Evolutionary conservation across 37 sponge, comb jelly and placozoan genomes (phyloP).

Genomic region (Haliclona indistincta): DNA sequence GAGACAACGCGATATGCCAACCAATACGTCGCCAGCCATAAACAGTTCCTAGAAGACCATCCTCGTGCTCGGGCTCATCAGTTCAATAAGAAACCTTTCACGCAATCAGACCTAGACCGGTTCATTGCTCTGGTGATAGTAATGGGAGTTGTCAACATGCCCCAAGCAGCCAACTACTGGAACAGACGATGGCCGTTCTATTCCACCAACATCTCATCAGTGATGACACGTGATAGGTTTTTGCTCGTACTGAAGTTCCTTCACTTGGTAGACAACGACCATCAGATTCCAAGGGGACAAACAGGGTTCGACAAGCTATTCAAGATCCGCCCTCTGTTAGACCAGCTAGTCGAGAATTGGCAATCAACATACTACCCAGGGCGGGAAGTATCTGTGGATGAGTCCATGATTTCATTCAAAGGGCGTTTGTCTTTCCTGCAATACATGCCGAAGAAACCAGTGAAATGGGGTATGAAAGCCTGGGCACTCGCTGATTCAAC

Average conservation of each 20-base stretch:
- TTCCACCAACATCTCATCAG: neutral
- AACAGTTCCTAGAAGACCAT: neutral
- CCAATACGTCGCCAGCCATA: constrained; percentile 3
- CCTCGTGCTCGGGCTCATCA: neutral
- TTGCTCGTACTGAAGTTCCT: neutral
- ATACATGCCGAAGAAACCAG: constrained; percentile 24
- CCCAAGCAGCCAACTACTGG: neutral
- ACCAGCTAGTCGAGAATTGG: neutral
- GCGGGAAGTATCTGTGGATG: constrained; percentile 27
- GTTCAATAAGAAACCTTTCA: neutral
- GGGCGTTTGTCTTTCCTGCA: constrained; percentile 34
- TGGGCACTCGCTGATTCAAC: constrained; percentile 27
- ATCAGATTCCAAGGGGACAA: neutral
- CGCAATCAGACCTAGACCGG: neutral
- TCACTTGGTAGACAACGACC: constrained; percentile 14
- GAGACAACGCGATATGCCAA: neutral
- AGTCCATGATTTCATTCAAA: constrained; percentile 28
- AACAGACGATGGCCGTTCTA: constrained; percentile 5
- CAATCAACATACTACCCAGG: neutral
- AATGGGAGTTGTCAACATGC: constrained; percentile 10
- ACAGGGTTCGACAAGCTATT: constrained; percentile 2
- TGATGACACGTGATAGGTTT: constrained; percentile 12
- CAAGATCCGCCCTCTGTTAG: neutral
- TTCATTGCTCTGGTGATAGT: neutral
- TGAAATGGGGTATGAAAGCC: constrained; percentile 43